These are phyloP conservation scores for Zaprionus capensis DNA, from an alignment of 1,140 invertebrate species.

Conservation along the genomic window DNA sequence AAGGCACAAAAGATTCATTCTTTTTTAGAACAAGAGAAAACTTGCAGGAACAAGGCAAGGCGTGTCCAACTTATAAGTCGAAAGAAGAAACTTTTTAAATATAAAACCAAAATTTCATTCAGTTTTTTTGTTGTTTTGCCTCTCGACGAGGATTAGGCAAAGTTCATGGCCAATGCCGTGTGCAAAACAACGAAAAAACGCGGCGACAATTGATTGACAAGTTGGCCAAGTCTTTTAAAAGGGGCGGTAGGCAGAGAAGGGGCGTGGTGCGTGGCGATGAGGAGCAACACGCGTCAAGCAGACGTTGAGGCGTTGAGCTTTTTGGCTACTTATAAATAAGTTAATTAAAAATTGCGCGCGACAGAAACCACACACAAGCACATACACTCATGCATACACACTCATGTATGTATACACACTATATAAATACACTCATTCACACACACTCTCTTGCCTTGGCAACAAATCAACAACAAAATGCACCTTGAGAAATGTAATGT, in stretches of 20 bases:
- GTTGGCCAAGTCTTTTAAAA: constrained; percentile 55
- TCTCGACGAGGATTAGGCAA: constrained; percentile 35
- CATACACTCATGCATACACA: background rate
- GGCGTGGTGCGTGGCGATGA: constrained; percentile 9
- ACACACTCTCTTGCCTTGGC: constrained; percentile 12
- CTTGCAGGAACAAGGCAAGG: background rate
- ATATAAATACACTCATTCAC: background rate
- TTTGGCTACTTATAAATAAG: constrained; percentile 63
- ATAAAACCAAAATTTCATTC: constrained; percentile 12
- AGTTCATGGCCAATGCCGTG: constrained; percentile 63
- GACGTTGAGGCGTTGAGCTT: constrained; percentile 24
- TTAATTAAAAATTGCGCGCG: constrained; percentile 74
- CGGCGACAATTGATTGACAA: constrained; percentile 77
- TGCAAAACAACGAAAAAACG: constrained; percentile 36
- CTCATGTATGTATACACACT: background rate
- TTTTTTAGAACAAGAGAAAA: background rate
- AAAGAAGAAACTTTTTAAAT: constrained; percentile 10
- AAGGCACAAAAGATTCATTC: background rate
- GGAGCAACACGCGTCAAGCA: constrained; percentile 40
- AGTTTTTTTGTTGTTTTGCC: background rate
- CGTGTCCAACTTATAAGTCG: background rate
- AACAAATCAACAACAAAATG: constrained; percentile 22
- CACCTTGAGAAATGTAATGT: constrained; percentile 68
- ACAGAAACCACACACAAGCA: constrained; percentile 12
- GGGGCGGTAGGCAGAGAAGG: background rate